phyloP scores from a whole-genome alignment of 2,888 invertebrate species.

The Coelinius sp. region DNA sequence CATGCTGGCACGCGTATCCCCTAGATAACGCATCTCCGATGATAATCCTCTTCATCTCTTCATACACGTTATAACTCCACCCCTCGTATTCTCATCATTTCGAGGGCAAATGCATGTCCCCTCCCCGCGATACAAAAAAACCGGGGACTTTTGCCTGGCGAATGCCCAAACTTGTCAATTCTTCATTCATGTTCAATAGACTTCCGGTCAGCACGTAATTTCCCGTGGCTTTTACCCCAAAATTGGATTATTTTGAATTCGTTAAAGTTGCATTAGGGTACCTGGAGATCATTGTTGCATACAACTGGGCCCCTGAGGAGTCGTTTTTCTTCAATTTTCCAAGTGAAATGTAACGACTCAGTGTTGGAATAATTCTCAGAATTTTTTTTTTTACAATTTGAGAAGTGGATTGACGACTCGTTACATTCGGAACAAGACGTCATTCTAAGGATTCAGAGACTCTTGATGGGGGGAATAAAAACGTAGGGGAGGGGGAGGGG shows the following conservation, averaged over 20 bases:
- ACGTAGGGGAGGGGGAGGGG: constrained; percentile 32
- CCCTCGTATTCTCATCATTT: not conserved
- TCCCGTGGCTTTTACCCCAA: not conserved
- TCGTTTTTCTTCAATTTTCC: not conserved
- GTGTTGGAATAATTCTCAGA: not conserved
- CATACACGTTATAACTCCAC: not conserved
- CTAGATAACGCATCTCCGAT: constrained; percentile 68
- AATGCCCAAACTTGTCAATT: not conserved
- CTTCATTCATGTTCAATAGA: not conserved
- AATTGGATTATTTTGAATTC: constrained; percentile 49
- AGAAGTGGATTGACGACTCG: too few species aligned
- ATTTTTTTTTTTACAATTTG: not conserved
- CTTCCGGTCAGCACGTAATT: constrained; percentile 37
- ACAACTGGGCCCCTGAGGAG: not conserved
- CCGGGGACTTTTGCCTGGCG: not conserved
- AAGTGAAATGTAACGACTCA: not conserved
- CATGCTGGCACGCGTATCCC: constrained; percentile 63
- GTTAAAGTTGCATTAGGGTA: constrained; percentile 60
- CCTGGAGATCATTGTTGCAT: constrained; percentile 31
- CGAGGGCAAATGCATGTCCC: not conserved
- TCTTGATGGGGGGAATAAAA: constrained; percentile 5
- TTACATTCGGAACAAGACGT: constrained; percentile 30
- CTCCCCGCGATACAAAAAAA: not conserved
- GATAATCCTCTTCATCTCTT: constrained; percentile 59
- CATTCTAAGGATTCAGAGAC: not conserved